Percentiles rank a stretch among this genome's conserved stretches.
Evolutionary conservation across 2,113 vertebrate species (phyloP).

Genomic region (Leptobrachium ailaonicum): DNA sequence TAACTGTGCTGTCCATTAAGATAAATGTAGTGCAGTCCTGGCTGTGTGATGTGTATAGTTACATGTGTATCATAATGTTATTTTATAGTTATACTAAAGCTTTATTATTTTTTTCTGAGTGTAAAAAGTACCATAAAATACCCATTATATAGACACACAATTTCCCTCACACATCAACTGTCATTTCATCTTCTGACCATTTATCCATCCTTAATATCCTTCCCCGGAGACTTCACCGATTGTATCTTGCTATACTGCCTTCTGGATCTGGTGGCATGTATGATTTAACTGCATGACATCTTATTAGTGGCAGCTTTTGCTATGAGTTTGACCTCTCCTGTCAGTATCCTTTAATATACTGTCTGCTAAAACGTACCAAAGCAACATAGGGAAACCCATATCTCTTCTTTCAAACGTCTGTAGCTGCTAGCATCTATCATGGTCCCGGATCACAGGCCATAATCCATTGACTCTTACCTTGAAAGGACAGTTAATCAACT

Average conservation of each 20-base stretch:
- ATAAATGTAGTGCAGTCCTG: too few species aligned
- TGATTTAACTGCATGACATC: constrained; percentile 45
- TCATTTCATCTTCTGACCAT: constrained; percentile 11
- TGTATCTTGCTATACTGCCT: constrained; percentile 25
- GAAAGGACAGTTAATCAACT: constrained; percentile 30
- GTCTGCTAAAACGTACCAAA: constrained; percentile 30
- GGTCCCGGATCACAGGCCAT: constrained; percentile 23
- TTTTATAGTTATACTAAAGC: too few species aligned
- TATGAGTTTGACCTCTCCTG: constrained; percentile 40
- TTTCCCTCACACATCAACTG: constrained; percentile 15
- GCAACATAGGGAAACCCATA: constrained; percentile 27
- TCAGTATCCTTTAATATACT: constrained; percentile 43
- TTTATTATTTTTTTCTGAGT: background rate
- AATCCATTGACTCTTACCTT: constrained; percentile 10
- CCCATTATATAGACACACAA: background rate
- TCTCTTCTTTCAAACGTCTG: constrained; percentile 29
- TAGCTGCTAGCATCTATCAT: constrained; percentile 27
- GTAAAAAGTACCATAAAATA: background rate
- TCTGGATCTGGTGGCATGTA: constrained; percentile 26
- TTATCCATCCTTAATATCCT: constrained; percentile 27
- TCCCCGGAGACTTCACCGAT: constrained; percentile 22
- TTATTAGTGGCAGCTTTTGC: constrained; percentile 37
- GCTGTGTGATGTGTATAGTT: too few species aligned
- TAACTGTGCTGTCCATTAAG: too few species aligned
- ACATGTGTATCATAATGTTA: too few species aligned